Base-by-base conservation (phyloP, 2,797 vertebrate species). In the Arnoldichthys spilopterus region DNA sequence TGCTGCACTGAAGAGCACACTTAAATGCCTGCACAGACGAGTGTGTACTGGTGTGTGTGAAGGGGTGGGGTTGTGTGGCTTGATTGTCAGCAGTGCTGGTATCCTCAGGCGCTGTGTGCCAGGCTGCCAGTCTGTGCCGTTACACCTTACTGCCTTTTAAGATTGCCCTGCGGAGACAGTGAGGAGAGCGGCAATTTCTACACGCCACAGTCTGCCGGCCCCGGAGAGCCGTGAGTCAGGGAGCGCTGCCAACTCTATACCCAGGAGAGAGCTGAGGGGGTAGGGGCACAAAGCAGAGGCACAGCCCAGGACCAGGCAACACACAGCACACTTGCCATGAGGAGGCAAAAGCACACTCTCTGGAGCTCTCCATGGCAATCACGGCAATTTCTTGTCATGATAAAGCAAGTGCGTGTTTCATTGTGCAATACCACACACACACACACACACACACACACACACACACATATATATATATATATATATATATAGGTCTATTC, bases 111-210 rank as follows among this genome's bases (percentile, higher is more conserved):
- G 91, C 86, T 87, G 91, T 78, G 83, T 76, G 93, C 92, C 94
- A 95, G 94, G 90, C 93, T 95, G 94, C 94, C 95, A 95, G 94
- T 95, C 94, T 95, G 94, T 88, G 92, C 92, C 92, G 95, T 96
- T 95, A 96, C 95, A 96, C 95, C 94, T 95, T 95, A 93, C 94
- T 96, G 95, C 94, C 89, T 96, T 95, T 95, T 94, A 95, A 95
- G 94, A 95, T 95, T 96, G 94, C 94, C 95, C 95, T 95, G 93
- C 93, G 95, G 95, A 96, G 94, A 95, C 91, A 92, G 91, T 92
- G 92, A 91, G 78, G 76, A 88, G 93, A 95, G 94, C 92, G 91
- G 93, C 94, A 95, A 94, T 95, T 95, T 95, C 94, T 93, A 93
- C 93, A 95, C 92, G 90, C 92, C 92, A 91, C 95, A 95, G 94